phyloP scores from a whole-genome alignment of 2,888 invertebrate species.

The Philereme vetulata region DNA sequence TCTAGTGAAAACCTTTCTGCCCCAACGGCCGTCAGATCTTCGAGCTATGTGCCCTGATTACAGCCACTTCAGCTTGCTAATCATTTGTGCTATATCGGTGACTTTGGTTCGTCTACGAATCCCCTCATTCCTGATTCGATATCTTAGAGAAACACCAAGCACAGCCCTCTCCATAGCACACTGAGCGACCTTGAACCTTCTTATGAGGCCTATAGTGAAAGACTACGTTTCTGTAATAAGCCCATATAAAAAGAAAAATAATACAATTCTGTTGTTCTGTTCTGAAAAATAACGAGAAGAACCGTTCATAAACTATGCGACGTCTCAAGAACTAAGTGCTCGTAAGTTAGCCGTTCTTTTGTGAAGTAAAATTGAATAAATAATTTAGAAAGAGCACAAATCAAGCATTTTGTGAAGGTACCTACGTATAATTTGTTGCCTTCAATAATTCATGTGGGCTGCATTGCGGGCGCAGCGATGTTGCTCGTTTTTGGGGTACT shows the following conservation, averaged over 20 bases:
- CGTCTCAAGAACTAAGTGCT: conserved; percentile 22
- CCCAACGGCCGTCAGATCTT: too few species aligned
- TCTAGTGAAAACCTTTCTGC: too few species aligned
- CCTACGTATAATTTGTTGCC: conserved; percentile 47
- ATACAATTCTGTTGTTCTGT: neutral
- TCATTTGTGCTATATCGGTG: too few species aligned
- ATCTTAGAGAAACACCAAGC: too few species aligned
- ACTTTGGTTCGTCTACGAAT: too few species aligned
- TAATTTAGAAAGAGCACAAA: conserved; percentile 34
- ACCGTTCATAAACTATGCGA: conserved; percentile 17
- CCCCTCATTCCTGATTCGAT: too few species aligned
- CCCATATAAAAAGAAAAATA: neutral
- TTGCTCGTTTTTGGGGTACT: conserved; percentile 17
- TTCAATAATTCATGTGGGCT: conserved; percentile 51
- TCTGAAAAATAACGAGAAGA: conserved; percentile 3
- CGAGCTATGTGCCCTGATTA: too few species aligned
- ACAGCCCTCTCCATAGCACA: too few species aligned
- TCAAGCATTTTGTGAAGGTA: conserved; percentile 30
- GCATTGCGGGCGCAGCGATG: conserved; percentile 18
- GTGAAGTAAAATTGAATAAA: conserved; percentile 28
- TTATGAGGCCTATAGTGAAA: too few species aligned
- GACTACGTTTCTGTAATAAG: too few species aligned
- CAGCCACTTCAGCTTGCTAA: too few species aligned
- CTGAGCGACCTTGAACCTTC: too few species aligned
- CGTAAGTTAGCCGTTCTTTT: conserved; percentile 33